Evolutionary conservation across 1,140 invertebrate species (phyloP).

Genomic region (Lepidotrigona ventralis): DNA sequence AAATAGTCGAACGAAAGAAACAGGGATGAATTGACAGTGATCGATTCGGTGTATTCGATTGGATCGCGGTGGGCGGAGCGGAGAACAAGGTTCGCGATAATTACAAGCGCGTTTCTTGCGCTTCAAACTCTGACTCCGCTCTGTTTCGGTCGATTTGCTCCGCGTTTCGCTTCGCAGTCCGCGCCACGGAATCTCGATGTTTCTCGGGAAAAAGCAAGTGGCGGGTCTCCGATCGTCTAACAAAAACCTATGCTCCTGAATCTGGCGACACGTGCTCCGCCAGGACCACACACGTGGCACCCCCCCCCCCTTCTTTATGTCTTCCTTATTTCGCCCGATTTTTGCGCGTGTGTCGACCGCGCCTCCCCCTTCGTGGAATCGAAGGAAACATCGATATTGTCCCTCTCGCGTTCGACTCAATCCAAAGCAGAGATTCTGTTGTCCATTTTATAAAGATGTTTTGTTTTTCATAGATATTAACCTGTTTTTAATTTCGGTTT

Average conservation of each 20-base stretch:
- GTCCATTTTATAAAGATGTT: too few species aligned
- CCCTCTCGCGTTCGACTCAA: not conserved
- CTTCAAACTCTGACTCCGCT: constrained; percentile 41
- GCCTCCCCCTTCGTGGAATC: constrained; percentile 19
- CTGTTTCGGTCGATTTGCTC: not conserved
- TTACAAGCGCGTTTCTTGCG: constrained; percentile 55
- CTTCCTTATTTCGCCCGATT: constrained; percentile 34
- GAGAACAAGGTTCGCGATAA: constrained; percentile 49
- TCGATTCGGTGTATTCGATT: constrained; percentile 39
- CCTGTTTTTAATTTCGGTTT: too few species aligned
- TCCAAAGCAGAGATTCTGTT: not conserved
- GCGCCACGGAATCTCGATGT: constrained; percentile 67
- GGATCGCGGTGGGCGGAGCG: not conserved
- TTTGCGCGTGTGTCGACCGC: not conserved
- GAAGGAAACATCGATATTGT: not conserved
- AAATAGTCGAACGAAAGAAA: constrained; percentile 43
- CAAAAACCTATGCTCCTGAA: constrained; percentile 66
- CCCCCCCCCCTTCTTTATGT: constrained; percentile 24
- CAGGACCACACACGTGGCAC: constrained; percentile 73
- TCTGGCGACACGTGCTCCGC: constrained; percentile 68
- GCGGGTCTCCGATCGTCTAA: constrained; percentile 42
- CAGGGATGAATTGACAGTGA: constrained; percentile 36
- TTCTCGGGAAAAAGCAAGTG: constrained; percentile 62
- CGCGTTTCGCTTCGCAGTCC: constrained; percentile 26
- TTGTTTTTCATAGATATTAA: too few species aligned